These are phyloP conservation scores for Cariama cristata DNA, from an alignment of 2,113 vertebrate genomes.

Conservation along the genomic window DNA sequence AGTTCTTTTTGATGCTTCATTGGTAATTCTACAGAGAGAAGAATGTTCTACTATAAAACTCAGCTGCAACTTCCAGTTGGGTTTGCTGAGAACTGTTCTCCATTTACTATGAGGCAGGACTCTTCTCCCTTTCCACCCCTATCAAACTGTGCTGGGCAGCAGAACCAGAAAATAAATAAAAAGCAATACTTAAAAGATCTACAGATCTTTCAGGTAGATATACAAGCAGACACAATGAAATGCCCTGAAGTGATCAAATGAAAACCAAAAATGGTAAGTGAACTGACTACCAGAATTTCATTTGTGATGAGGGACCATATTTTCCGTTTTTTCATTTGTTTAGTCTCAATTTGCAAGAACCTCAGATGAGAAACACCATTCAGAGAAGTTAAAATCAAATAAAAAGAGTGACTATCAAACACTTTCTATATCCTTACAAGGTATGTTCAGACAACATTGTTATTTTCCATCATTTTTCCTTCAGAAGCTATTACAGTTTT, in stretches of 20 bases:
- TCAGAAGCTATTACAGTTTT: slow-evolving; percentile 7
- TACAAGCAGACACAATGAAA: not conserved
- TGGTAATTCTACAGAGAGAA: slow-evolving; percentile 1
- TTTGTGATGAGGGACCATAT: rapidly evolving
- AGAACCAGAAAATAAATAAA: not conserved
- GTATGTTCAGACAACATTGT: not conserved
- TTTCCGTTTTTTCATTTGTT: not conserved
- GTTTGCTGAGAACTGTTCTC: not conserved
- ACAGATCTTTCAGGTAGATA: not conserved
- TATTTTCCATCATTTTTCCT: slow-evolving; percentile 15
- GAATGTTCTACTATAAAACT: not conserved
- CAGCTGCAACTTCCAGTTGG: not conserved
- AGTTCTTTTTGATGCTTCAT: not conserved
- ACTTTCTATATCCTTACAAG: not conserved
- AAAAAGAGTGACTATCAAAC: not conserved
- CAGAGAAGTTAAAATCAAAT: not conserved
- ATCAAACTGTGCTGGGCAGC: not conserved
- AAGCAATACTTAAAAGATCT: not conserved
- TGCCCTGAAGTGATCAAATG: not conserved
- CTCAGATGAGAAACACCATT: not conserved
- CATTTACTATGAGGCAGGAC: not conserved
- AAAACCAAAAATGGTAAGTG: not conserved
- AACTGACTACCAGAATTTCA: not conserved
- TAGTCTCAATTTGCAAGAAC: not conserved
- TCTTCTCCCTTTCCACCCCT: not conserved